Evolutionary conservation across 2,113 vertebrate genomes (phyloP).

Genomic region (Pelodiscus sinensis): DNA sequence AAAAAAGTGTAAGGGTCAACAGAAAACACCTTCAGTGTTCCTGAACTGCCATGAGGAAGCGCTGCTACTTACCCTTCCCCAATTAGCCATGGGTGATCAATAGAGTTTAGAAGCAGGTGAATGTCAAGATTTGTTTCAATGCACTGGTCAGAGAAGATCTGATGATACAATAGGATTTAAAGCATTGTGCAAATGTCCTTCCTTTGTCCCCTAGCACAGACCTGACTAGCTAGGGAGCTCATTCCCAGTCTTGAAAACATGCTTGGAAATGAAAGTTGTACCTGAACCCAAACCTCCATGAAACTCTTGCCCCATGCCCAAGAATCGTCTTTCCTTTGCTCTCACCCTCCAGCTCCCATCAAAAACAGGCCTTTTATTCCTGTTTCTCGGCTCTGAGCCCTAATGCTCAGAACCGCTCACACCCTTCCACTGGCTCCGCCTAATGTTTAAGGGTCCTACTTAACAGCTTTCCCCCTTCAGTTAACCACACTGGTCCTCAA

Average conservation of each 20-base stretch:
- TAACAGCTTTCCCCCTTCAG: not conserved
- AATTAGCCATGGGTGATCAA: not conserved
- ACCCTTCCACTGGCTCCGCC: not conserved
- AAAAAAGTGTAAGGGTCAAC: not conserved
- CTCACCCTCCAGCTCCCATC: not conserved
- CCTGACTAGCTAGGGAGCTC: not conserved
- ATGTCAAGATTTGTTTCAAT: not conserved
- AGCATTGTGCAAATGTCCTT: not conserved
- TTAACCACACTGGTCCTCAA: not conserved
- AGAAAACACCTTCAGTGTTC: not conserved
- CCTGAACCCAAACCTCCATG: not conserved
- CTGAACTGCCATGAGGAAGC: not conserved
- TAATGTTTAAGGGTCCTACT: not conserved
- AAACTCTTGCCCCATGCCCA: not conserved
- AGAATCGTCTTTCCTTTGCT: not conserved
- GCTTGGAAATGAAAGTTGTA: not conserved
- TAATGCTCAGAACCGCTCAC: not conserved
- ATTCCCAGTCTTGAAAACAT: not conserved
- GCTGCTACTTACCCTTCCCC: not conserved
- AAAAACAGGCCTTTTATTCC: not conserved
- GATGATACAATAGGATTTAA: not conserved
- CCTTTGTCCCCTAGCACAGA: not conserved
- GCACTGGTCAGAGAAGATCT: not conserved
- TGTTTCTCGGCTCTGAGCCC: not conserved
- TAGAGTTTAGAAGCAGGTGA: conserved; percentile 14